Conservation (phyloP, 2,113 vertebrate genomes). For the Cromileptes altivelis region DNA sequence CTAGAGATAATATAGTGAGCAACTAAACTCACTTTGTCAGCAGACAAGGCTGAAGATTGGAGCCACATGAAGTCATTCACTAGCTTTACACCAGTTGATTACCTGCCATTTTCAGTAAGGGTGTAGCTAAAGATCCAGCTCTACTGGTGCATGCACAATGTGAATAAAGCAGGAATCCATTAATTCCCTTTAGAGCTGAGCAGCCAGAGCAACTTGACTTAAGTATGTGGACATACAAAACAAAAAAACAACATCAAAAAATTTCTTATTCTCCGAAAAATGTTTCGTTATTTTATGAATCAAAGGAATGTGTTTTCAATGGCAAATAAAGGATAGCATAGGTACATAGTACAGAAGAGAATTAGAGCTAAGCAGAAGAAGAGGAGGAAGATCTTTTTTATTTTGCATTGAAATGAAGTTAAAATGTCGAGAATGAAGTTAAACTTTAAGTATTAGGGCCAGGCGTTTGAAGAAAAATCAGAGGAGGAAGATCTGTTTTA, state of each 20-base stretch:
- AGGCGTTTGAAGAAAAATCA: too few relatives aligned
- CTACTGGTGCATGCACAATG: not conserved
- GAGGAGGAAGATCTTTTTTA: too few relatives aligned
- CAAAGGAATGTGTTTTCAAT: not conserved
- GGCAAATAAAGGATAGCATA: too few relatives aligned
- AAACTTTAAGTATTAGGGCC: too few relatives aligned
- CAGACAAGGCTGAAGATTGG: conserved; percentile 23
- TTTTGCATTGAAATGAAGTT: too few relatives aligned
- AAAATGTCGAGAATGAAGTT: too few relatives aligned
- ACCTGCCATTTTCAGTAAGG: not conserved
- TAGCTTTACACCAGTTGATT: not conserved
- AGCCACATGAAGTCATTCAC: conserved; percentile 9
- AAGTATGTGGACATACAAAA: too few relatives aligned
- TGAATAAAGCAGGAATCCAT: not conserved
- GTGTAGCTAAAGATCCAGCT: not conserved
- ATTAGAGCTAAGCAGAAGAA: too few relatives aligned
- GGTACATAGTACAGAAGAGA: too few relatives aligned
- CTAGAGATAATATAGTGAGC: conserved; percentile 39
- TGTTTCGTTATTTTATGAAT: not conserved
- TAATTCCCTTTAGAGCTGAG: not conserved
- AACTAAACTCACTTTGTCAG: conserved; percentile 30
- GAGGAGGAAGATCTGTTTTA: too few relatives aligned
- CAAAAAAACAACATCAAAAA: not conserved
- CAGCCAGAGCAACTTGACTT: not conserved
- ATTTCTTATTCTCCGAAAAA: not conserved